Percentiles rank a stretch among this genome's conserved stretches.
phyloP scores from a whole-genome alignment of 2,113 vertebrate species.

The Girardinichthys multiradiatus region DNA sequence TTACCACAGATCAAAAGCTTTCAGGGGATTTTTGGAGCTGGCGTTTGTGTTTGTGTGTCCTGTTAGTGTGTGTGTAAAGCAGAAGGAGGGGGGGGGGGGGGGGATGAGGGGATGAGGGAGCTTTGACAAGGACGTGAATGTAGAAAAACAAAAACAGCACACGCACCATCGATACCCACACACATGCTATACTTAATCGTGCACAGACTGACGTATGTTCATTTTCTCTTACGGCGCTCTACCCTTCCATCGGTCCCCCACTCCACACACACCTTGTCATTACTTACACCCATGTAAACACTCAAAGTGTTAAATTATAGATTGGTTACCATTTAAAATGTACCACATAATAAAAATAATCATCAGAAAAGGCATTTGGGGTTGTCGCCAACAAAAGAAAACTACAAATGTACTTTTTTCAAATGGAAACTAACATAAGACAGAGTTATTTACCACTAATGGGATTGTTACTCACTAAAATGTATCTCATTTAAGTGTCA shows the following conservation, averaged over 20 bases:
- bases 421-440: no score
- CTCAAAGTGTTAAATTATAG: slow-evolving; percentile 11
- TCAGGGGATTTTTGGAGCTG: slow-evolving; percentile 70
- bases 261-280: background rate
- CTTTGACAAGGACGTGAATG: slow-evolving; percentile 71
- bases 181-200: slow-evolving; percentile 32
- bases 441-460: no score
- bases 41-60: slow-evolving; percentile 48
- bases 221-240: background rate
- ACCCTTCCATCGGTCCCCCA: background rate
- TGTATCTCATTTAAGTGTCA: no score
- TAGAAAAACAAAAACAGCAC: slow-evolving; percentile 68
- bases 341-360: background rate
- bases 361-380: background rate
- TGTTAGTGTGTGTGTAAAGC: slow-evolving; percentile 31
- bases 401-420: no score
- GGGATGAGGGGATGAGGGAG: slow-evolving; percentile 27
- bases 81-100: slow-evolving; percentile 10
- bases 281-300: background rate
- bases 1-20: slow-evolving; percentile 73
- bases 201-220: slow-evolving; percentile 5
- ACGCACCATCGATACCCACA: slow-evolving; percentile 1
- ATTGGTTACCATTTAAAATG: slow-evolving; percentile 10
- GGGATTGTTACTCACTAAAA: no score
- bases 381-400: no score